Percentiles rank a stretch among this genome's conserved stretches.
Conservation (phyloP, 2,888 invertebrate species). For the Escarpia spicata region DNA sequence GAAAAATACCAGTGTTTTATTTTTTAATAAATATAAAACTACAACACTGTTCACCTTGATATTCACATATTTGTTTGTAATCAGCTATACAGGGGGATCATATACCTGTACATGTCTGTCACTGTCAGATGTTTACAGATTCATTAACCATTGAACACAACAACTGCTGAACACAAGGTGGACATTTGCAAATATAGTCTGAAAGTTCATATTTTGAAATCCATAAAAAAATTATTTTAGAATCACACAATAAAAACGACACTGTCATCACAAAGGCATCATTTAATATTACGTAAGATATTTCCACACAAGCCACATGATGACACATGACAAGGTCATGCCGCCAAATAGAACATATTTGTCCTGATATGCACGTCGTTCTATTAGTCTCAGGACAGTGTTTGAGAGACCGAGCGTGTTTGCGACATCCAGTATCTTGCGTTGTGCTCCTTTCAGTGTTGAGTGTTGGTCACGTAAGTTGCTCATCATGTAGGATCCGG, state of each 20-base stretch:
- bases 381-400: constrained; percentile 93
- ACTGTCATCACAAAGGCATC: neutral
- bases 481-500: constrained; percentile 80
- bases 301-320: constrained; percentile 81
- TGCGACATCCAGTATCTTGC: constrained; percentile 86
- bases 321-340: constrained; percentile 81
- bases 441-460: constrained; percentile 86
- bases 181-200: neutral
- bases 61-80: neutral
- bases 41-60: neutral
- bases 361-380: constrained; percentile 86
- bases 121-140: neutral
- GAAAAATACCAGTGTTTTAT: no score
- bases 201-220: neutral
- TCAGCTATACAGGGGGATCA: neutral
- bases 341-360: constrained; percentile 88
- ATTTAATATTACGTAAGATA: constrained; percentile 61
- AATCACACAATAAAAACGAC: neutral
- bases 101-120: neutral
- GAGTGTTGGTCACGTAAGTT: constrained; percentile 84
- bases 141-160: neutral
- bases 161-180: neutral
- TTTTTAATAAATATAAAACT: no score
- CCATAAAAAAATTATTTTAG: neutral
- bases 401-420: constrained; percentile 92